Conservation (phyloP, 2,797 vertebrate genomes). For the Ataeniobius toweri region DNA sequence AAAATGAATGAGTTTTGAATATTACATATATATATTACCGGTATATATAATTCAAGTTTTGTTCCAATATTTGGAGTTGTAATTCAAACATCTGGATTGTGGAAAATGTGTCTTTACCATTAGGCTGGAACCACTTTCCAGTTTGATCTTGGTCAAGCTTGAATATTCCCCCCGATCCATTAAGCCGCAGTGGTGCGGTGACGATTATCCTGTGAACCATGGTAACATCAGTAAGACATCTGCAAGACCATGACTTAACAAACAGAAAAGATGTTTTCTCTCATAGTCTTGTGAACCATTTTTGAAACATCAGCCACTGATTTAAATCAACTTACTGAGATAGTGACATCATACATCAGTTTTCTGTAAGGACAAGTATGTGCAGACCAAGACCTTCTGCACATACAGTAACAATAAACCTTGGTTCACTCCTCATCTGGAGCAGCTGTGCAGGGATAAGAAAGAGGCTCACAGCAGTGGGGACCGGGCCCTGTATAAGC, state of each 20-base stretch:
- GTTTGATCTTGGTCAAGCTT: conserved; percentile 8
- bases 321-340: too few relatives aligned
- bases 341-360: too few relatives aligned
- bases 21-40: too few relatives aligned
- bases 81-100: background rate
- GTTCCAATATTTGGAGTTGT: background rate
- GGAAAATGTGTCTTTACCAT: conserved; percentile 34
- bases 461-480: too few relatives aligned
- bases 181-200: conserved; percentile 76
- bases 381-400: too few relatives aligned
- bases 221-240: background rate
- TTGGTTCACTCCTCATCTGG: too few relatives aligned
- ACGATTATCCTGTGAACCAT: conserved; percentile 73
- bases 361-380: too few relatives aligned
- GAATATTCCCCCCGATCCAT: conserved; percentile 76
- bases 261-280: background rate
- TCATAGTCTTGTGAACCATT: background rate
- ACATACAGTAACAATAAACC: too few relatives aligned
- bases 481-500: too few relatives aligned
- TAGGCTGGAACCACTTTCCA: conserved; percentile 24
- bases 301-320: too few relatives aligned
- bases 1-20: too few relatives aligned
- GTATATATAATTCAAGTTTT: background rate
- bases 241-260: background rate
- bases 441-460: too few relatives aligned